A percentile compares a stretch with the other conserved stretches of the same genome.
phyloP scores from a whole-genome alignment of 1,140 invertebrate species.

The Elymnias hypermnestra region DNA sequence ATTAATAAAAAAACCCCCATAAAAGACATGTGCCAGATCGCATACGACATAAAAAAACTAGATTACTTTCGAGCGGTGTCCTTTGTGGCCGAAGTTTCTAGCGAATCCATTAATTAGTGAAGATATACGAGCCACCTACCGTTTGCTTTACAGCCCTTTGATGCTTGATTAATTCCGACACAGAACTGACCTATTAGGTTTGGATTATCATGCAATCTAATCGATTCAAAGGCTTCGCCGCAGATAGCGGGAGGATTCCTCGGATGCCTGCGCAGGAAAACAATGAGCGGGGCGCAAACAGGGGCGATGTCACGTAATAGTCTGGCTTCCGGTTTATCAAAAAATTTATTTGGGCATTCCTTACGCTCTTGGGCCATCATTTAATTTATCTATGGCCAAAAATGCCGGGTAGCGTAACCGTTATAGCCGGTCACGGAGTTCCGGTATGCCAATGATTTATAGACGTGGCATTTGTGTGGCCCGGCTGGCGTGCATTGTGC shows the following conservation, averaged over 20 bases:
- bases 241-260: constrained; percentile 50
- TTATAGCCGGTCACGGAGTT: constrained; percentile 65
- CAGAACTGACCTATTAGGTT: constrained; percentile 68
- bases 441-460: constrained; percentile 73
- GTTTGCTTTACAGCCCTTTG: constrained; percentile 57
- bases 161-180: constrained; percentile 71
- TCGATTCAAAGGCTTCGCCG: constrained; percentile 58
- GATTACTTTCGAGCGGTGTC: constrained; percentile 49
- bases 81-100: constrained; percentile 63
- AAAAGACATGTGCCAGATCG: not conserved
- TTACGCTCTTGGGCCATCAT: constrained; percentile 50
- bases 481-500: constrained; percentile 65
- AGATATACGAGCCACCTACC: constrained; percentile 61
- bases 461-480: constrained; percentile 54
- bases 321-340: constrained; percentile 64
- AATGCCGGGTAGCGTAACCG: constrained; percentile 54
- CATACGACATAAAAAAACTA: constrained; percentile 16
- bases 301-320: constrained; percentile 66
- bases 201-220: constrained; percentile 57
- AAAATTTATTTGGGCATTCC: constrained; percentile 72
- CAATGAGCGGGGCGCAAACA: constrained; percentile 59
- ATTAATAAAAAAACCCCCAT: no score
- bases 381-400: constrained; percentile 70
- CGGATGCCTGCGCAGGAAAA: constrained; percentile 56
- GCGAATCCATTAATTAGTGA: constrained; percentile 71